Evolutionary conservation across 2,113 vertebrate genomes (phyloP).

Genomic region (Zeus faber): DNA sequence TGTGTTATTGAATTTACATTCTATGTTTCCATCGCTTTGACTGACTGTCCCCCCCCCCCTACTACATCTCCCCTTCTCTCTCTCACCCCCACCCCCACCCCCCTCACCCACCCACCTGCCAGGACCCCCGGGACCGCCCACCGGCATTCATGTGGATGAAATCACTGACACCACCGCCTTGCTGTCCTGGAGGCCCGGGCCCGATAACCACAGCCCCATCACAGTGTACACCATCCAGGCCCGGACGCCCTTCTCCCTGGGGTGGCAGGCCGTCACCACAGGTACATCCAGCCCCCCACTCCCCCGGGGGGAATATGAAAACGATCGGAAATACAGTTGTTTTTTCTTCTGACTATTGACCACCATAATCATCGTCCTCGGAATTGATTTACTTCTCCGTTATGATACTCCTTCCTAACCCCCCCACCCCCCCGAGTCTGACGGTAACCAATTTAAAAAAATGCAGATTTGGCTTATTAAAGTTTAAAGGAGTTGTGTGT

Average conservation of each 20-base stretch:
- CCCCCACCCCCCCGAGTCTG: no score
- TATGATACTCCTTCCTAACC: no score
- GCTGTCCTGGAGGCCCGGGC: conserved; percentile 94
- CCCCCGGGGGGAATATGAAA: no score
- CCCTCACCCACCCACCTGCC: conserved; percentile 27
- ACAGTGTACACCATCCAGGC: conserved; percentile 91
- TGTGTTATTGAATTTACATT: neutral
- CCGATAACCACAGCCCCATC: conserved; percentile 97
- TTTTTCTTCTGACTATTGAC: no score
- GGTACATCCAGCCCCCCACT: conserved; percentile 80
- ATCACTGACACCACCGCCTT: conserved; percentile 92
- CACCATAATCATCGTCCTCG: no score
- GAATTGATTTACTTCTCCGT: no score
- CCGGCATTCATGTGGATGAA: conserved; percentile 88
- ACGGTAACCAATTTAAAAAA: no score
- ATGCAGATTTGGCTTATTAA: no score
- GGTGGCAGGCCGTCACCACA: conserved; percentile 97
- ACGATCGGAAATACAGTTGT: no score
- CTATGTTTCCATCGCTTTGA: neutral
- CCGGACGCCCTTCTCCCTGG: conserved; percentile 95
- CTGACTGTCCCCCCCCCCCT: conserved; percentile 11
- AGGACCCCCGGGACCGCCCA: conserved; percentile 94
- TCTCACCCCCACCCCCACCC: neutral
- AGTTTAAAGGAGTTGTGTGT: no score
- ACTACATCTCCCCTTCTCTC: conserved; percentile 2